Percentiles rank a stretch among this genome's conserved stretches.
Conservation (phyloP, 2,888 invertebrate genomes). For the Agriopis leucophaearia region DNA sequence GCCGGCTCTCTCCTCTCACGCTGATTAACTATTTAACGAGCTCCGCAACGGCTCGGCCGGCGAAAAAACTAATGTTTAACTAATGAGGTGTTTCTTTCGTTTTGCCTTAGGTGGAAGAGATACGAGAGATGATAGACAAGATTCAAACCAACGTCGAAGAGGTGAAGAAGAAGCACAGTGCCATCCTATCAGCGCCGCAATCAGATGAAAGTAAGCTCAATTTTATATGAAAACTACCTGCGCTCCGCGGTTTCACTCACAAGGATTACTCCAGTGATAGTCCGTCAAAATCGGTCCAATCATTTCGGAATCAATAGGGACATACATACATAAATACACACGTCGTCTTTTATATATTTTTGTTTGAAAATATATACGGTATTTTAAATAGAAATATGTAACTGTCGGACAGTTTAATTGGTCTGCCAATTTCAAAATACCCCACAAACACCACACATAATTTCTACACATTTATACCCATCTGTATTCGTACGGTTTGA, state of each 20-base stretch:
- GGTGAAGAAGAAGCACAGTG: conserved; percentile 99
- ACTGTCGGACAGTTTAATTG: background rate
- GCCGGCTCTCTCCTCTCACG: conserved; percentile 19
- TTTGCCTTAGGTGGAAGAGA: conserved; percentile 96
- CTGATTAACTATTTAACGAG: conserved; percentile 36
- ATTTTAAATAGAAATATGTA: background rate
- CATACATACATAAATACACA: too few relatives aligned
- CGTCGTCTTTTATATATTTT: too few relatives aligned
- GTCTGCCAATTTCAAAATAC: conserved; percentile 2
- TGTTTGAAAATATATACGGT: too few relatives aligned
- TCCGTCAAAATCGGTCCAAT: too few relatives aligned
- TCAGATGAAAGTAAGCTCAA: conserved; percentile 97
- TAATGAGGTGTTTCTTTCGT: conserved; percentile 46
- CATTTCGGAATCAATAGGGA: too few relatives aligned
- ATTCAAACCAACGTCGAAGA: conserved; percentile 99
- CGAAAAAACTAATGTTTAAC: conserved; percentile 27
- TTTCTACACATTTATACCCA: background rate
- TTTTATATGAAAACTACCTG: background rate
- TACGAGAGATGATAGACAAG: conserved; percentile 99
- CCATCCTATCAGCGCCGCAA: conserved; percentile 99
- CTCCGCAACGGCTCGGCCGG: conserved; percentile 11
- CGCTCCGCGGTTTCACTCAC: too few relatives aligned
- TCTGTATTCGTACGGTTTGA: background rate
- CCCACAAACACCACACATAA: background rate
- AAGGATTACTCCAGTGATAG: too few relatives aligned